Evolutionary conservation across 2,113 vertebrate genomes (phyloP), one percentile per base, ranked within the genome.

Genomic region (Lepus europaeus): DNA sequence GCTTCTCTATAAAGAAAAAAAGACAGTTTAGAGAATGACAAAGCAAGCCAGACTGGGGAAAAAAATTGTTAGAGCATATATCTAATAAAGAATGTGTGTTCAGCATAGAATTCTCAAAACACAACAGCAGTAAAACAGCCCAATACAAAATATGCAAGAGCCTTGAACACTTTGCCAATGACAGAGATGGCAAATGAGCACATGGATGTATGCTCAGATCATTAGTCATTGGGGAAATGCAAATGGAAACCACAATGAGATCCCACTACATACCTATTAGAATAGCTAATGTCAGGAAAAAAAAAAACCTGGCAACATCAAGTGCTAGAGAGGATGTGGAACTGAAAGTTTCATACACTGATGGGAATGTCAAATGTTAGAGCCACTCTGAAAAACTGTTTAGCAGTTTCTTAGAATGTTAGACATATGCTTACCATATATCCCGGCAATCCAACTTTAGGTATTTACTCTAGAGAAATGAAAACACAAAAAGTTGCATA

Each of bases 221-320:
- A 39, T 36, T 86, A 86, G 19, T 88, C 49, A 81, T 45, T 63
- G 92, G 45, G 39, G 76, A 81, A 74, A 80, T 49, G 9, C 68
- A 86, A 39, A 82, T 64, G 27, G 66, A 96, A 91, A 85, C 68
- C 31, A 82, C 73, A 81, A 70, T 53, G 49, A 83, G 20, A 91
- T 59, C 73, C 49, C 33, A 90, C 27, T n/a, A 59, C 72, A 80
- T 77, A 31, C 83, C 49, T 51, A 72, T 51, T 51, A 76, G 88
- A 83, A 70, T 77, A 87, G 4, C 59, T 25, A 76, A 79, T 22
- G 39, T 79, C 4, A 93, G 45, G 79, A 31, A 31, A 36, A 25
- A 27, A 74, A 76, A 56, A n/a, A 33, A 56, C 10, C 23, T 33
- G 27, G 61, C 36, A 72, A 68, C 64, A 63, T 19, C 53, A 82